These are phyloP conservation scores for Synanceia verrucosa DNA, from an alignment of 2,797 vertebrate species.

Conservation along the genomic window DNA sequence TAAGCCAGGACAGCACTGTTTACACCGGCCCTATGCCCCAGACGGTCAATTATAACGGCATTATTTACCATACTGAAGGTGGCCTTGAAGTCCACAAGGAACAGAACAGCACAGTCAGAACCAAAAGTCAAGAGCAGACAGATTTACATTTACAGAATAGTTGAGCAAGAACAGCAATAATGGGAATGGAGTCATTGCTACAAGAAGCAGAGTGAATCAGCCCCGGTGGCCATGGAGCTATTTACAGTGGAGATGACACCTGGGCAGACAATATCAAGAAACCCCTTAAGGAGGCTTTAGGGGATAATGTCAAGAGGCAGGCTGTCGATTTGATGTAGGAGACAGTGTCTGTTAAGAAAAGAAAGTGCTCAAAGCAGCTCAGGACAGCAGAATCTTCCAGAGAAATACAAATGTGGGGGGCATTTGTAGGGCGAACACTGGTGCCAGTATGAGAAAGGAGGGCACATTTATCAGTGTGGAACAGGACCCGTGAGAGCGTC, in stretches of 20 bases:
- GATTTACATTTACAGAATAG: not conserved
- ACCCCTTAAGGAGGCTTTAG: conserved; percentile 58
- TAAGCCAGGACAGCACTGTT: conserved; percentile 31
- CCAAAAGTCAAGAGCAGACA: conserved; percentile 5
- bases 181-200: conserved; percentile 14
- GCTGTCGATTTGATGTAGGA: conserved; percentile 58
- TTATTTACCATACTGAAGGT: conserved; percentile 35
- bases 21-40: conserved; percentile 19
- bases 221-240: conserved; percentile 41
- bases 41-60: conserved; percentile 28
- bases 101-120: conserved; percentile 15
- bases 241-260: conserved; percentile 58
- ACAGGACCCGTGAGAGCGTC: conserved; percentile 33
- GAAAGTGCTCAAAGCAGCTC: conserved; percentile 33
- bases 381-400: conserved; percentile 13
- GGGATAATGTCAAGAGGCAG: conserved; percentile 64
- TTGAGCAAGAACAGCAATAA: conserved; percentile 8
- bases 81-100: conserved; percentile 10
- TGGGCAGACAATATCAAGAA: conserved; percentile 48
- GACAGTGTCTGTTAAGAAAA: conserved; percentile 48
- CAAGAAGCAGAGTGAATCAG: conserved; percentile 23
- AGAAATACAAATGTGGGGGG: conserved; percentile 31
- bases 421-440: conserved; percentile 25
- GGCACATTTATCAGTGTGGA: conserved; percentile 46
- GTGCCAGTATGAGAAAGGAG: conserved; percentile 20